phyloP scores from a whole-genome alignment of 2,113 vertebrate genomes.

The Taxidea taxus region DNA sequence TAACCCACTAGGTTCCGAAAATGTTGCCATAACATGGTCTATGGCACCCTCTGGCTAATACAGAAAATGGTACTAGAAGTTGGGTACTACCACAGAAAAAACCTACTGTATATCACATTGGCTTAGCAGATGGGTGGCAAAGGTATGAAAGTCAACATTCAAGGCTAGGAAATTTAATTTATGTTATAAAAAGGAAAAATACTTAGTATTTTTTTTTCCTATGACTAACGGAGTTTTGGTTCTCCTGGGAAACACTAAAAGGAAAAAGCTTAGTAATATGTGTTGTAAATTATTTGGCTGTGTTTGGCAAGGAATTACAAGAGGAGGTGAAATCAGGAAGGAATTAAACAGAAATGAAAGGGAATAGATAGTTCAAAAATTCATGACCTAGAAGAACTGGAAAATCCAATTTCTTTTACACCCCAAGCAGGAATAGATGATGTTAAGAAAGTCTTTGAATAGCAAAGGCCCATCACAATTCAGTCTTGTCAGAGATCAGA shows the following conservation, averaged over 20 bases:
- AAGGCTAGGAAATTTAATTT: background rate
- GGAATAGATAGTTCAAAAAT: background rate
- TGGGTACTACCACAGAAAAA: background rate
- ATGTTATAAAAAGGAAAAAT: background rate
- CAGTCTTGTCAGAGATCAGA: background rate
- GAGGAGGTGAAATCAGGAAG: background rate
- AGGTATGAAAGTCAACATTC: background rate
- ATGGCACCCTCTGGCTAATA: background rate
- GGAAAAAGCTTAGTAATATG: background rate
- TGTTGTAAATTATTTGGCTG: background rate
- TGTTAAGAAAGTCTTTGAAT: background rate
- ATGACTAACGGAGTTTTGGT: background rate
- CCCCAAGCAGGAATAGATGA: background rate
- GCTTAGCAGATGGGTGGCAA: background rate
- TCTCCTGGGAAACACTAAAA: background rate
- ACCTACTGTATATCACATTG: background rate
- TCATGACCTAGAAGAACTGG: background rate
- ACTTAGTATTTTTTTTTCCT: background rate
- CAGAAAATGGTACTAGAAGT: background rate
- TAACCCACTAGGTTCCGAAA: background rate
- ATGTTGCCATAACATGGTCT: background rate
- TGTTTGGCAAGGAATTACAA: background rate
- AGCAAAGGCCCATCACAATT: background rate
- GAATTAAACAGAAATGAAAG: slow-evolving; percentile 19
- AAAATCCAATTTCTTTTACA: slow-evolving; percentile 1